Base-by-base conservation (phyloP, 2,797 vertebrate species). In the Dromococcyx pavoninus region DNA sequence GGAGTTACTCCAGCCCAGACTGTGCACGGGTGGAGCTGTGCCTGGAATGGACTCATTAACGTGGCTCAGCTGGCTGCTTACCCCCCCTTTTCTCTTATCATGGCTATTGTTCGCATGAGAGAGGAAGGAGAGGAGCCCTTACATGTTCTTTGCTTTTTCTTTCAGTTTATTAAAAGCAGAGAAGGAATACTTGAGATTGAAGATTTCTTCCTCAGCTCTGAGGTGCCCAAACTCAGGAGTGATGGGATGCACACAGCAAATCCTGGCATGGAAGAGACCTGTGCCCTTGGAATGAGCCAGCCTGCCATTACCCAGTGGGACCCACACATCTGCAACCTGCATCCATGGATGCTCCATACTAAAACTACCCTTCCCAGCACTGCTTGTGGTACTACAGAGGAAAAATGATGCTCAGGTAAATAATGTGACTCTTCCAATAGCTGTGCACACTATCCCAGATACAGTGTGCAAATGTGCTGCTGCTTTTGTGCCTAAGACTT, bases 261-360 rank as follows among this genome's bases (percentile, higher is more conserved):
- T 7, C 41, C n/a, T 2, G 1, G 43, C 50, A 17, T 0, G 0
- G 41, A 41, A 33, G 7, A 23, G 11, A 23, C 17, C 7, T 2
- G 17, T 39, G 43, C 15, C 37, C 50, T 72, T 8, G 33, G 33
- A 23, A 2, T 10, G 23, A 72, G 25, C 51, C 24, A 11, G 8
- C 51, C 37, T 18, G 43, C 32, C 22, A 1, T 30, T 6, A 10
- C 39, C 64, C 16, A 2, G 18, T 0, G 2, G 33, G 54, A 73
- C 3, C 19, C 37, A 50, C 33, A 8, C 1, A 0, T 13, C 37
- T 32, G 21, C 43, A 58, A 50, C 57, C 32, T 21, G 8, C 66
- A 39, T 48, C 78, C 60, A 4, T 0, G 60, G 66, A 72, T 33
- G 90, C 85, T 35, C 66, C 25, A 15, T 0, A 1, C 33, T 21